Evolutionary conservation across 1,140 invertebrate genomes (phyloP).

Genomic region (Colletes latitarsis): DNA sequence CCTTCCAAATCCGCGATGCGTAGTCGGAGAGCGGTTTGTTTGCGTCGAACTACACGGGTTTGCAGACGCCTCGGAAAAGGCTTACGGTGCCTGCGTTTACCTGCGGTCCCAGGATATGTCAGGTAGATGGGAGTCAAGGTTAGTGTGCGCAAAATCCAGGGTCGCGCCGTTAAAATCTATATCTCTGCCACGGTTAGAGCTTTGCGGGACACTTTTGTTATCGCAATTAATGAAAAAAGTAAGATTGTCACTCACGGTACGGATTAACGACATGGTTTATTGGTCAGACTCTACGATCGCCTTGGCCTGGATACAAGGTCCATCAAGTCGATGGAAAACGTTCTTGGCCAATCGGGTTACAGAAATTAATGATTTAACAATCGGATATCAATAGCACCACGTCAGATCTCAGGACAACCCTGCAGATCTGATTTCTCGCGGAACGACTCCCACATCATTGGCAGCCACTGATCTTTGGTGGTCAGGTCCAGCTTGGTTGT

Average conservation of each 20-base stretch:
- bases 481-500: not conserved
- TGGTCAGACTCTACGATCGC: slow-evolving; percentile 10
- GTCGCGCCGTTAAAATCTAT: slow-evolving; percentile 9
- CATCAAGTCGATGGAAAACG: slow-evolving; percentile 4
- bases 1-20: not conserved
- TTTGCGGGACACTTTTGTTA: not conserved
- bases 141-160: slow-evolving; percentile 28
- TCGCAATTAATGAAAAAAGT: not conserved
- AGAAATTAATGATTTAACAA: not conserved
- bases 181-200: not conserved
- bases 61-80: not conserved
- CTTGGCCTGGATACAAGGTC: not conserved
- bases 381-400: not conserved
- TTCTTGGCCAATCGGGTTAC: slow-evolving; percentile 17
- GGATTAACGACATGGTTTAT: not conserved
- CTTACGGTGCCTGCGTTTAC: not conserved
- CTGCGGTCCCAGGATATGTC: not conserved
- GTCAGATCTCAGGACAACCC: slow-evolving; percentile 12
- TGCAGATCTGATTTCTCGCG: not conserved
- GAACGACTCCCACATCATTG: not conserved
- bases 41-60: not conserved
- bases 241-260: not conserved
- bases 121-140: not conserved
- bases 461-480: not conserved
- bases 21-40: not conserved